These are phyloP conservation scores for Corella eumyota DNA, from an alignment of 23 tunicate genomes.

Conservation along the genomic window DNA sequence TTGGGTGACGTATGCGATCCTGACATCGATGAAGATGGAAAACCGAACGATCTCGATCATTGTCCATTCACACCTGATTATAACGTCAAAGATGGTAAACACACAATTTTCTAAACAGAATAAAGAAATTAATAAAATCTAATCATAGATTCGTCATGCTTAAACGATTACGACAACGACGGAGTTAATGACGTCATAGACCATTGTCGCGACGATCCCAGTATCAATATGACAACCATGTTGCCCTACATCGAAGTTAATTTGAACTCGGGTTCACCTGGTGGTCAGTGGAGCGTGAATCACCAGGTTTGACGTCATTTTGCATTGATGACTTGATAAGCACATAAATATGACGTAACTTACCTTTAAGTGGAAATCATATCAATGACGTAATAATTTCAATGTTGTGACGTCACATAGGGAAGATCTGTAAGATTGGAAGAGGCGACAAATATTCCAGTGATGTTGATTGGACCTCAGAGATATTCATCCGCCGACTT, in stretches of 20 bases:
- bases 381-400: no score
- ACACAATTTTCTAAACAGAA: no score
- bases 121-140: no score
- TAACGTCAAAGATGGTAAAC: neutral
- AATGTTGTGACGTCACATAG: no score
- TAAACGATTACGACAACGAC: conserved; percentile 10
- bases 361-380: no score
- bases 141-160: conserved; percentile 9
- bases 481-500: conserved; percentile 13
- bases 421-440: conserved; percentile 14
- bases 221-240: conserved; percentile 1
- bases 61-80: conserved; percentile 5
- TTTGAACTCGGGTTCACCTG: conserved; percentile 5
- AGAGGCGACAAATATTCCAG: neutral
- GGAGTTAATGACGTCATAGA: conserved; percentile 7
- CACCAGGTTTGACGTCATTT: conserved; percentile 5
- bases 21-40: conserved; percentile 12
- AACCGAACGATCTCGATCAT: conserved; percentile 9
- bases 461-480: conserved; percentile 12
- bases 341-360: no score
- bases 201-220: conserved; percentile 14
- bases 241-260: conserved; percentile 10
- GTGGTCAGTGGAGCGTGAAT: conserved; percentile 3
- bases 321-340: no score
- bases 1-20: conserved; percentile 12